Conservation (phyloP, 2,113 vertebrate genomes). For the Tachysurus vachellii region DNA sequence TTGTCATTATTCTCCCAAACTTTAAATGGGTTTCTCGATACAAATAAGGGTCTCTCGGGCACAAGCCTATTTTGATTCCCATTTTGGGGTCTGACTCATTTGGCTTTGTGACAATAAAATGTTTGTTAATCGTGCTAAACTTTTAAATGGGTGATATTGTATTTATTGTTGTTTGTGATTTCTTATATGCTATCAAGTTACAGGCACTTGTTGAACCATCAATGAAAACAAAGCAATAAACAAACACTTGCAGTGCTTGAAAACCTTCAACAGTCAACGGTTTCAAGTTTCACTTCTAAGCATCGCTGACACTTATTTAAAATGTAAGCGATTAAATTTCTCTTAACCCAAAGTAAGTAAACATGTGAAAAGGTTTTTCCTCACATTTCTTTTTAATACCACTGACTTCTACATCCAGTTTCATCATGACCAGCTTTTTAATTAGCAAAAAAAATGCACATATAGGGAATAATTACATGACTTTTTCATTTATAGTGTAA, state of each 20-base stretch:
- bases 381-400: slow-evolving; percentile 11
- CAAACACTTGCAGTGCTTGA: not conserved
- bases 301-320: not conserved
- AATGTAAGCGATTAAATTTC: not conserved
- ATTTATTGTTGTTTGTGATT: slow-evolving; percentile 1
- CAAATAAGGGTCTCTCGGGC: not conserved
- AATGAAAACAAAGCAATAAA: slow-evolving; percentile 18
- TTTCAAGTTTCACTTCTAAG: not conserved
- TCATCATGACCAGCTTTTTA: slow-evolving; percentile 14
- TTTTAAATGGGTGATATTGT: not conserved
- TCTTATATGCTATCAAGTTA: not conserved
- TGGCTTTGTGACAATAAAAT: not conserved
- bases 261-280: not conserved
- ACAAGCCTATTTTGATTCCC: not conserved
- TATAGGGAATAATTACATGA: not conserved
- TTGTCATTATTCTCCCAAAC: not conserved
- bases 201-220: not conserved
- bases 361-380: not conserved
- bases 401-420: not conserved
- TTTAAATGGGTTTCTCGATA: not conserved
- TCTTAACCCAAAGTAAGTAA: not conserved
- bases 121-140: not conserved
- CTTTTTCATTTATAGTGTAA: not conserved
- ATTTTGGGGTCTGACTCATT: not conserved
- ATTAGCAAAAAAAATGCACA: slow-evolving; percentile 7